Base-by-base conservation (phyloP, 2,888 invertebrate genomes). In the Pseudanteris insignis region DNA sequence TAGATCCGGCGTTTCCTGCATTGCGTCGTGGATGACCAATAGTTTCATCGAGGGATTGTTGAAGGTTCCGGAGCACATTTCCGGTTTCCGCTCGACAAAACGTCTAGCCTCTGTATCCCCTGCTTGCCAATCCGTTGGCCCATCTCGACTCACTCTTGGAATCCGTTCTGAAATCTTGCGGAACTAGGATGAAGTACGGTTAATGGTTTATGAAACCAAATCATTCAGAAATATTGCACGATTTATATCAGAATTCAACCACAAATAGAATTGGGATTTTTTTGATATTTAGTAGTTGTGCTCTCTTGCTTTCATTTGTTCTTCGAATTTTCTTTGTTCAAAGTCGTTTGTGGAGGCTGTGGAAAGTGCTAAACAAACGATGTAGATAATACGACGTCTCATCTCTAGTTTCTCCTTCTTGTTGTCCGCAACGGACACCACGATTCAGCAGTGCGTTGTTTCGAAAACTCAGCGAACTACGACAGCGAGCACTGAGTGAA, bases 1-100 rank as follows among this genome's bases (percentile, higher is more conserved):
- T 77, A 78, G 76, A 79, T 78, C 76, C 80, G 78, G 75, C 68
- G 74, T 73, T 74, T 79, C 79, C 79, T 77, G 74, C 75, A 77
- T 74, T 72, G 76, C 78, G 77, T 78, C 77, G 79, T 72, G 78
- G 77, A 79, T 79, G 79, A 79, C 79, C 79, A 78, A 79, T 78
- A 78, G 79, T 78, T 79, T 79, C 78, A 79, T 79, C 79, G 79
- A 79, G 78, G 78, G 76, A 80, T 79, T 79, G 80, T 80, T 78
- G 77, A 79, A 78, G 78, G 74, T 79, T 81, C 81, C 81, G 81
- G 77, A 75, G 73, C 81, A 81, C 81, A 81, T 81, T 81, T 81
- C 81, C 81, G 74, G 75, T 75, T 81, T 81, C 81, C 81, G 81
- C 70, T 70, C 65, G 66, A 62, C 71, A 75, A 69, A 71, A 71